Conservation (phyloP, 2,797 vertebrate species). For the Garrulus glandarius region DNA sequence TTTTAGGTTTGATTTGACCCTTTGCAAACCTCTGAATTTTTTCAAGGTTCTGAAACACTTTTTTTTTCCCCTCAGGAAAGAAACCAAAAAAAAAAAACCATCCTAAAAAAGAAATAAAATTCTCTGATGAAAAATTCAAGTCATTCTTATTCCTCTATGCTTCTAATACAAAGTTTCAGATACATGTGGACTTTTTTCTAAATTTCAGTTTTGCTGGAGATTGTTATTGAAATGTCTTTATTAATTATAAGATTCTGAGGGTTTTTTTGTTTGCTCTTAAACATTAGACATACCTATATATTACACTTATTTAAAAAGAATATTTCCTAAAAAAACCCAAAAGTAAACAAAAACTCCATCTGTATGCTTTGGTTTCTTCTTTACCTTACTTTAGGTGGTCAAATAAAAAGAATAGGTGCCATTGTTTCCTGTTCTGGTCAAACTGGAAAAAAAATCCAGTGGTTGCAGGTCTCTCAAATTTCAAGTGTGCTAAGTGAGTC, state of each 20-base stretch:
- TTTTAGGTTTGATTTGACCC: rapidly evolving
- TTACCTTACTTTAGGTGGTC: neutral
- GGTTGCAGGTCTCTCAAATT: neutral
- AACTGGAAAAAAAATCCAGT: neutral
- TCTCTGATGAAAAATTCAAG: neutral
- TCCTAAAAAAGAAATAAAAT: neutral
- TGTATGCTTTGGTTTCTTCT: neutral
- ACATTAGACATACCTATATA: neutral
- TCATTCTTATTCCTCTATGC: neutral
- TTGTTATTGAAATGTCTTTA: neutral
- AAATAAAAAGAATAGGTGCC: neutral
- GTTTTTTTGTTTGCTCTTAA: rapidly evolving
- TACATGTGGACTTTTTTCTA: neutral
- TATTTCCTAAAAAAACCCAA: rapidly evolving
- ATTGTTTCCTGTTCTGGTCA: neutral
- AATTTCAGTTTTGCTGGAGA: neutral
- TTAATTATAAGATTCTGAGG: neutral
- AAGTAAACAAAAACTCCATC: neutral
- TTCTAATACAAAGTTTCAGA: neutral
- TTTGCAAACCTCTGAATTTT: neutral
- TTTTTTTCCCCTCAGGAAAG: neutral
- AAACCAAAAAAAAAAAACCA: neutral
- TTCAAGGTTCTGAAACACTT: neutral
- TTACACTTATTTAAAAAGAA: neutral
- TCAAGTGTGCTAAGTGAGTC: neutral